Percentiles rank a stretch among this genome's conserved stretches.
These are phyloP conservation scores for Bombus impatiens DNA, from an alignment of 1,140 invertebrate species.

Conservation along the genomic window DNA sequence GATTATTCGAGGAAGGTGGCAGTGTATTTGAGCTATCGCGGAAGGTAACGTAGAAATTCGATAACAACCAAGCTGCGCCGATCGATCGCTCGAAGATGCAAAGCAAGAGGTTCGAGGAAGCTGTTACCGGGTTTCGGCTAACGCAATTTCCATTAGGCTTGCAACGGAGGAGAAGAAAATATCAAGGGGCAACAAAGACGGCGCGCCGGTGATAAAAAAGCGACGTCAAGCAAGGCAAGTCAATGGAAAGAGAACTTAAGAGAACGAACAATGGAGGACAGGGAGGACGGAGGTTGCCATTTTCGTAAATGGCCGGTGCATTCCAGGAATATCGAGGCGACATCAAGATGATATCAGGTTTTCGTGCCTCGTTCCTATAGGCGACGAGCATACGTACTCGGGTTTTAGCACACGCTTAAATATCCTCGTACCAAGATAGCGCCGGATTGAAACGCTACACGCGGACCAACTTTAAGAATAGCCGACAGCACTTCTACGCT, in stretches of 20 bases:
- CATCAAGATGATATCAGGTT: background rate
- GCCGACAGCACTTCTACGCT: background rate
- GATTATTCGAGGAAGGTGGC: background rate
- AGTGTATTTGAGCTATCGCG: background rate
- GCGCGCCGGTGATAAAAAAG: conserved; percentile 14
- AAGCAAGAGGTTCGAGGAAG: background rate
- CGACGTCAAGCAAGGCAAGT: background rate
- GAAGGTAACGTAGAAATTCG: background rate
- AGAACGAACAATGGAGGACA: background rate
- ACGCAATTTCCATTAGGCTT: conserved; percentile 50
- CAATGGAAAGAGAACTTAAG: background rate
- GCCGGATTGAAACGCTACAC: background rate
- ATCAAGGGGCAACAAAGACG: background rate
- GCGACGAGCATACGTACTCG: background rate
- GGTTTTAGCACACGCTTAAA: background rate
- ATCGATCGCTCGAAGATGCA: background rate
- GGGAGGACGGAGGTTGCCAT: conserved; percentile 7
- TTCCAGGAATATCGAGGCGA: conserved; percentile 20
- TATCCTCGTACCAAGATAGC: background rate
- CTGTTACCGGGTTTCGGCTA: conserved; percentile 6
- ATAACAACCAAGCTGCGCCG: background rate
- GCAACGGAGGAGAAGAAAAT: conserved; percentile 27
- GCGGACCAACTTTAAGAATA: background rate
- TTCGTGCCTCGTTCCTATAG: background rate
- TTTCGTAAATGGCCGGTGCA: conserved; percentile 41